Evolutionary conservation across 2,113 vertebrate genomes (phyloP).

Genomic region (Elgaria multicarinata): DNA sequence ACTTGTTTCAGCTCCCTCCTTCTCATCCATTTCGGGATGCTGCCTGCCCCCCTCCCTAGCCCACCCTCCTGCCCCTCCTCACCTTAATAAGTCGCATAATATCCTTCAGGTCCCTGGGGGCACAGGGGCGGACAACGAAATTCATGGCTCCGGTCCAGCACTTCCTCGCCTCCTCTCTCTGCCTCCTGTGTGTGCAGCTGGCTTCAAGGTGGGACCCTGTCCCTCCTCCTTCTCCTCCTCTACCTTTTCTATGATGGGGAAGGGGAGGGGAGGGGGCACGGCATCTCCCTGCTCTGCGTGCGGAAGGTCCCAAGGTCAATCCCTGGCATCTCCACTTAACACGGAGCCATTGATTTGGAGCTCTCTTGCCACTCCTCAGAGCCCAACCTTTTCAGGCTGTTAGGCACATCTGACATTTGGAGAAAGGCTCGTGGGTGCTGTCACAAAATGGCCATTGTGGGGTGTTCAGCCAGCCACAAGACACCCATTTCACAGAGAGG

Average conservation of each 20-base stretch:
- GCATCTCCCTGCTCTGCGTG: no score
- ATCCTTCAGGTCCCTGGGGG: background rate
- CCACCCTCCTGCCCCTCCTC: background rate
- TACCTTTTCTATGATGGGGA: no score
- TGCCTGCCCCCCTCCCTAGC: background rate
- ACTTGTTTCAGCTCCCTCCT: background rate
- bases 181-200: background rate
- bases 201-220: background rate
- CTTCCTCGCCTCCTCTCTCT: background rate
- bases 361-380: no score
- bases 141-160: background rate
- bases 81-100: slow-evolving; percentile 1
- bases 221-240: background rate
- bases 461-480: no score
- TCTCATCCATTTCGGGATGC: background rate
- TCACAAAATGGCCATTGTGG: no score
- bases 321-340: background rate
- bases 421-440: no score
- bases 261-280: no score
- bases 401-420: no score
- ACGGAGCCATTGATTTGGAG: no score
- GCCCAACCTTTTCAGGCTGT: no score
- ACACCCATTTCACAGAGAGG: no score
- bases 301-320: background rate
- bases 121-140: background rate